These are phyloP conservation scores for Drosophila setosimentum DNA, from an alignment of 2,888 invertebrate species.

Conservation along the genomic window DNA sequence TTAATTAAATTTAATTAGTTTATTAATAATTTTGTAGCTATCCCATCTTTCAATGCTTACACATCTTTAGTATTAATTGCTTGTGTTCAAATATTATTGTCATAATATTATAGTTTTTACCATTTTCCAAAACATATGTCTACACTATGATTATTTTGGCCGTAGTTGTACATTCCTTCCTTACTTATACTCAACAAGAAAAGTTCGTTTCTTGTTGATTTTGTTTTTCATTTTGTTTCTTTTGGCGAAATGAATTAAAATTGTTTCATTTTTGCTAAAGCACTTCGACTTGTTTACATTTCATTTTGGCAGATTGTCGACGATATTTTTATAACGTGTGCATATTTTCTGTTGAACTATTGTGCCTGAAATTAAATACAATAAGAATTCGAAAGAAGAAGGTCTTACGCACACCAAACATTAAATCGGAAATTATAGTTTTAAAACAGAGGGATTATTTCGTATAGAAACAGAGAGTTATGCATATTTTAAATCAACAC, in stretches of 20 bases:
- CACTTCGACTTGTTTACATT: constrained; percentile 53
- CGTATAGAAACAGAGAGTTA: not conserved
- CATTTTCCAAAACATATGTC: not conserved
- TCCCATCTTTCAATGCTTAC: not conserved
- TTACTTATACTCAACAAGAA: not conserved
- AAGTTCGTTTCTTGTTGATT: not conserved
- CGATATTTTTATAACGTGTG: constrained; percentile 45
- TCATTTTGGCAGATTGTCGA: constrained; percentile 40
- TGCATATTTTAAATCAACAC: not conserved
- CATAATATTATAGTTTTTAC: not conserved
- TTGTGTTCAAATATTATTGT: not conserved
- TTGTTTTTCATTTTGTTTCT: constrained; percentile 43
- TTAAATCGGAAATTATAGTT: not conserved
- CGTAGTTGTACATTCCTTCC: not conserved
- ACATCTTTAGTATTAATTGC: not conserved
- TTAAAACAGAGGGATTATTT: not conserved
- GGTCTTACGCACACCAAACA: not conserved
- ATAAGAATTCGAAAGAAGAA: not conserved
- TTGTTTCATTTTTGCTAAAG: constrained; percentile 31
- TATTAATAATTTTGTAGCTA: not conserved
- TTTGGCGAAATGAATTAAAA: constrained; percentile 66
- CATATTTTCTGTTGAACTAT: constrained; percentile 20
- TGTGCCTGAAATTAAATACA: not conserved
- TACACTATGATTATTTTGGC: not conserved
- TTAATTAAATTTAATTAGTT: not conserved